Percentiles rank a stretch among this genome's conserved stretches.
phyloP scores from a whole-genome alignment of 1,140 invertebrate genomes.

The Caenorhabditis remanei region DNA sequence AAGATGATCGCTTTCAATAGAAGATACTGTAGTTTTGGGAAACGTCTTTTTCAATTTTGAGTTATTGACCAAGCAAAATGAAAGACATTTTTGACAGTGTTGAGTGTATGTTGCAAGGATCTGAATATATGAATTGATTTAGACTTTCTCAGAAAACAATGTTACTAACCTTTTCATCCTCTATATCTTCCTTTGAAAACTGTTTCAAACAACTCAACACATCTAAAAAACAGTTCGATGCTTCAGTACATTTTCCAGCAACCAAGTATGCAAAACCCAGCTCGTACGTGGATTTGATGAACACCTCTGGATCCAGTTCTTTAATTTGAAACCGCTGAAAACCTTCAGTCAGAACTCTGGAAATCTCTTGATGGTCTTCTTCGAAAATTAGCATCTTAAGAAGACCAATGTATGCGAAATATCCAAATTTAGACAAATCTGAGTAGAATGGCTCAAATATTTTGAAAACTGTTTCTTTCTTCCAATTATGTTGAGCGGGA shows the following conservation, averaged over 20 bases:
- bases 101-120: background rate
- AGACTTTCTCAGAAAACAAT: background rate
- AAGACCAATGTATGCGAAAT: background rate
- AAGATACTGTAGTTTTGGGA: background rate
- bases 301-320: background rate
- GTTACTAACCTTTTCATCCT: background rate
- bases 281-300: background rate
- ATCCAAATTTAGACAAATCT: background rate
- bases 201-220: background rate
- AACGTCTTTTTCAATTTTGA: background rate
- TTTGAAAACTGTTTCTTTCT: background rate
- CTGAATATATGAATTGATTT: background rate
- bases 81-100: background rate
- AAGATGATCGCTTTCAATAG: background rate
- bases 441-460: background rate
- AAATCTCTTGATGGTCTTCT: background rate
- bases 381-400: background rate
- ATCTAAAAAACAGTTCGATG: background rate
- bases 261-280: constrained; percentile 9
- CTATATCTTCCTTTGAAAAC: background rate
- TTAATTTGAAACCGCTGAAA: background rate
- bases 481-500: background rate
- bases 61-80: background rate
- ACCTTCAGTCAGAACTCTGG: background rate
- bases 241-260: background rate